A percentile compares a stretch with the other conserved stretches of the same genome.
Evolutionary conservation across 1,140 invertebrate genomes (phyloP).

Genomic region (Solenopsis fugax): DNA sequence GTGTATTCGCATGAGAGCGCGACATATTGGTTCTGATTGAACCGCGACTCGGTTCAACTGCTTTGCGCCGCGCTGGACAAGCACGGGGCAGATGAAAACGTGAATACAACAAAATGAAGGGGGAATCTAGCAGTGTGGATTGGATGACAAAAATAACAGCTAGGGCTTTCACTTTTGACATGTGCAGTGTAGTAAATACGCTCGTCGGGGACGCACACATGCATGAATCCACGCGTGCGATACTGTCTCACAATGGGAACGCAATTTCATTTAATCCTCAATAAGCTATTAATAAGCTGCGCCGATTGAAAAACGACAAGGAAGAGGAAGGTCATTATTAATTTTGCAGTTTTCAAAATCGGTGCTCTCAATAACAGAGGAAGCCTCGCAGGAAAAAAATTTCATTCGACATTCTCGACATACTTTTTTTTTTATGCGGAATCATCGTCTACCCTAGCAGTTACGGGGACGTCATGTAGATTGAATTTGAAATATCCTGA

Average conservation of each 20-base stretch:
- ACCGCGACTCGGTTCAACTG: slow-evolving; percentile 45
- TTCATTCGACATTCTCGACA: slow-evolving; percentile 25
- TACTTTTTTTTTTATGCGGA: slow-evolving; percentile 27
- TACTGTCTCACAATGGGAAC: slow-evolving; percentile 15
- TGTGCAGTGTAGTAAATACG: slow-evolving; percentile 20
- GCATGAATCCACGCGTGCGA: not conserved
- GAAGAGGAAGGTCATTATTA: slow-evolving; percentile 8
- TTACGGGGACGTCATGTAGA: slow-evolving; percentile 35
- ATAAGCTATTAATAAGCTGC: slow-evolving; percentile 32
- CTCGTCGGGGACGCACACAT: not conserved
- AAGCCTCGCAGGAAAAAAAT: not conserved
- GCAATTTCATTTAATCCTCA: slow-evolving; percentile 3
- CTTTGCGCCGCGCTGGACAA: slow-evolving; percentile 38
- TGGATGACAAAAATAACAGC: slow-evolving; percentile 63
- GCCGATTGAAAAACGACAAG: not conserved
- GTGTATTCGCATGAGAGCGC: slow-evolving; percentile 48
- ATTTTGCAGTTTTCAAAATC: slow-evolving; percentile 9
- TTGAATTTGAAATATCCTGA: slow-evolving; percentile 53
- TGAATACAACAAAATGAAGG: slow-evolving; percentile 63
- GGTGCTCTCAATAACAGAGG: not conserved
- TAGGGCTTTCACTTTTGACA: slow-evolving; percentile 42
- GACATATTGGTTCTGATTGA: slow-evolving; percentile 72
- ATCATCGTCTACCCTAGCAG: not conserved
- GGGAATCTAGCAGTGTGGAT: slow-evolving; percentile 35
- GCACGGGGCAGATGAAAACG: slow-evolving; percentile 54